Conservation (phyloP, 2,888 invertebrate genomes). For the Seladonia tumulorum region DNA sequence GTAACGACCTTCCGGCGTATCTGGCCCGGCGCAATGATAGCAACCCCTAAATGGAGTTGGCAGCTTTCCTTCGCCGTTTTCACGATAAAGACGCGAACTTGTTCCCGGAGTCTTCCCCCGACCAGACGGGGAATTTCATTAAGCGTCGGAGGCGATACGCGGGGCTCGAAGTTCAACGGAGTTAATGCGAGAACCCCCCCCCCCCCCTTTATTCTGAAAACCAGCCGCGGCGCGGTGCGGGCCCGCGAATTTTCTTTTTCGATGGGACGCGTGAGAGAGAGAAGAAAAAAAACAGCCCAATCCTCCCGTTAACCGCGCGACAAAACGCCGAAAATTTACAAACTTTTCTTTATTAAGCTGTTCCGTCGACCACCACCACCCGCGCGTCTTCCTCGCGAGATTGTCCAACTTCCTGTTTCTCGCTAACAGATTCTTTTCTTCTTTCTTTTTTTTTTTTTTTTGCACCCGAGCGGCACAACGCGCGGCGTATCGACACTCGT, state of each 20-base stretch:
- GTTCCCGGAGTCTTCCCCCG: conserved; percentile 37
- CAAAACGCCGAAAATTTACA: conserved; percentile 32
- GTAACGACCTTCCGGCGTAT: conserved; percentile 65
- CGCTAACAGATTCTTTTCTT: background rate
- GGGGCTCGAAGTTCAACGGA: conserved; percentile 43
- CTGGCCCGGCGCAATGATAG: conserved; percentile 65
- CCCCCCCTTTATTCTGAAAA: conserved; percentile 53
- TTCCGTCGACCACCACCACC: background rate
- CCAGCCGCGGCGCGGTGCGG: conserved; percentile 11
- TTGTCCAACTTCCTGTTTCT: background rate
- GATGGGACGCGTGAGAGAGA: background rate
- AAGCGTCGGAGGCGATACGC: conserved; percentile 62
- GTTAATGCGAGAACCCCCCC: conserved; percentile 48
- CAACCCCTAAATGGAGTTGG: conserved; percentile 63
- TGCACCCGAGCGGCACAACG: no score
- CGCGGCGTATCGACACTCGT: conserved; percentile 6
- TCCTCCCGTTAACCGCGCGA: conserved; percentile 28
- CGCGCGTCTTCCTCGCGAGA: background rate
- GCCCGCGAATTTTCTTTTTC: conserved; percentile 47
- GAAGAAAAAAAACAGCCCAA: background rate
- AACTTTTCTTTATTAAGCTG: conserved; percentile 48
- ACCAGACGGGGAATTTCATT: conserved; percentile 71
- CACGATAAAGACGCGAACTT: conserved; percentile 68
- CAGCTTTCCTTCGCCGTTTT: conserved; percentile 63
- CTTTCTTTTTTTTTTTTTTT: background rate